phyloP scores from a whole-genome alignment of 2,113 vertebrate genomes.

The Paralichthys olivaceus region DNA sequence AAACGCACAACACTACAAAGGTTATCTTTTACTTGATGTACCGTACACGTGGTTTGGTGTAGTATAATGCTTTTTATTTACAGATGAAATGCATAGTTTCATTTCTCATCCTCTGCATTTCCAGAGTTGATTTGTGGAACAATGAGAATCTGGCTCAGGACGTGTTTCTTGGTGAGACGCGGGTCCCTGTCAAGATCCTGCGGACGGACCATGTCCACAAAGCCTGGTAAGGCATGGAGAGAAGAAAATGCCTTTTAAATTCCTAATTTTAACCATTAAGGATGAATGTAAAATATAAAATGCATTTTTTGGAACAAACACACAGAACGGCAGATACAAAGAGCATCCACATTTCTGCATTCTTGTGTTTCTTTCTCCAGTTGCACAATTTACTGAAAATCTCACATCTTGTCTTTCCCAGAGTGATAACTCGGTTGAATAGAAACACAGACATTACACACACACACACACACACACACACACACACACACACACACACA shows the following conservation, averaged over 20 bases:
- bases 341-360: too few relatives aligned
- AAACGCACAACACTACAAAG: conserved; percentile 4
- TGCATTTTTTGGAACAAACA: too few relatives aligned
- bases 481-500: not conserved
- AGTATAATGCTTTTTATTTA: not conserved
- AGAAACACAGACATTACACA: not conserved
- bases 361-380: too few relatives aligned
- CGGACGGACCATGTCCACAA: conserved; percentile 88
- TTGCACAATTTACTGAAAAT: too few relatives aligned
- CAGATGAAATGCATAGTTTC: not conserved
- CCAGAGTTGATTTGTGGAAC: conserved; percentile 96
- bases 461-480: too few relatives aligned
- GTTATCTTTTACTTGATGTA: not conserved
- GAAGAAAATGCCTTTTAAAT: not conserved
- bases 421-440: too few relatives aligned
- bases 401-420: too few relatives aligned
- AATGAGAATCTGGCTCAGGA: conserved; percentile 96
- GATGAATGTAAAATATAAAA: too few relatives aligned
- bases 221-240: conserved; percentile 88
- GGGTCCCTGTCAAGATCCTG: conserved; percentile 93
- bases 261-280: too few relatives aligned
- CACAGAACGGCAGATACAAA: too few relatives aligned
- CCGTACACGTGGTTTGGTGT: conserved; percentile 3
- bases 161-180: conserved; percentile 94
- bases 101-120: conserved; percentile 63